These are phyloP conservation scores for Lucilia cuprina DNA, from an alignment of 1,140 invertebrate genomes.

Conservation along the genomic window DNA sequence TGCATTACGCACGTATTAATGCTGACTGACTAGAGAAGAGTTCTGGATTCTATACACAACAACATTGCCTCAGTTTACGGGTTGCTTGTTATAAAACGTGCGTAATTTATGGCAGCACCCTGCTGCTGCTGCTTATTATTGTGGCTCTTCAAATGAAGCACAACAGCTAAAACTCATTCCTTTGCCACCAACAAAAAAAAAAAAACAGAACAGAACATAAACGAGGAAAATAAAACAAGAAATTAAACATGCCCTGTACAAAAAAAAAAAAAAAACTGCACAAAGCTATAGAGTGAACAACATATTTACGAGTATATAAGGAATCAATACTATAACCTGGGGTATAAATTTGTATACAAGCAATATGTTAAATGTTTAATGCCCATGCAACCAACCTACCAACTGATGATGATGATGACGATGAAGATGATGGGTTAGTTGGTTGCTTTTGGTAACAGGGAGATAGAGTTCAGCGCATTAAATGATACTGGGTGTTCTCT, in stretches of 20 bases:
- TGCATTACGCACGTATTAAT: constrained; percentile 24
- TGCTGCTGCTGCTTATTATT: constrained; percentile 3
- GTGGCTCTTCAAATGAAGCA: neutral
- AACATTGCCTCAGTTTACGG: neutral
- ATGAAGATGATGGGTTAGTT: no score
- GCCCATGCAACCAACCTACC: no score
- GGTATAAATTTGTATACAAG: neutral
- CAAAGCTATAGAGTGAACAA: no score
- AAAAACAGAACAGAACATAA: neutral
- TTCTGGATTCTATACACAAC: neutral
- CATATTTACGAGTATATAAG: no score
- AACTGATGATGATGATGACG: no score
- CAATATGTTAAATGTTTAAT: neutral
- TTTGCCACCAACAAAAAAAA: neutral
- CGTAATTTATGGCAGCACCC: constrained; percentile 36
- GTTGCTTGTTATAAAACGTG: constrained; percentile 21
- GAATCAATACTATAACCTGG: no score
- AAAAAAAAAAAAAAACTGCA: no score
- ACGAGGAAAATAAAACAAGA: neutral
- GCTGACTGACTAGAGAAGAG: neutral
- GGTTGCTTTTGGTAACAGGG: no score
- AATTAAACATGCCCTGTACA: constrained; percentile 4
- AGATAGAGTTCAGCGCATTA: neutral
- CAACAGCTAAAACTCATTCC: neutral
- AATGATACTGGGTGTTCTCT: neutral